These are phyloP conservation scores for Parus major DNA, from an alignment of 2,113 vertebrate genomes.

Conservation along the genomic window DNA sequence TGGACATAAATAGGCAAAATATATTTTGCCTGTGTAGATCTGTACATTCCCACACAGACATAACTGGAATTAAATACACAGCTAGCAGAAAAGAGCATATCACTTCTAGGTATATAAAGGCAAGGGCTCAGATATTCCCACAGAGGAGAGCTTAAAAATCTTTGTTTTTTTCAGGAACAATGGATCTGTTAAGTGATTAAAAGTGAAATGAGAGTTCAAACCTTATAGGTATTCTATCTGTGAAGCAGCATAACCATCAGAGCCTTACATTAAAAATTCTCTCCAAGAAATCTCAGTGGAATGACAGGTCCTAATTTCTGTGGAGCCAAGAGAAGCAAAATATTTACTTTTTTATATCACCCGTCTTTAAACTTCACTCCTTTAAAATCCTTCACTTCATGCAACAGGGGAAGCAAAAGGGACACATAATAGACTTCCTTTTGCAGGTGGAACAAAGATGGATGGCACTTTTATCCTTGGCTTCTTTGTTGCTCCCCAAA, in stretches of 20 bases:
- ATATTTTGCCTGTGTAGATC: neutral
- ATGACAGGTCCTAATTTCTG: neutral
- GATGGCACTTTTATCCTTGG: slow-evolving; percentile 9
- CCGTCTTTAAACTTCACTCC: neutral
- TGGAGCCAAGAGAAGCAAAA: neutral
- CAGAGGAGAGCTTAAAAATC: neutral
- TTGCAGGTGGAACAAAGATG: slow-evolving; percentile 9
- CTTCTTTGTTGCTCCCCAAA: neutral
- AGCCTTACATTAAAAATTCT: neutral
- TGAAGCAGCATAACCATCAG: neutral
- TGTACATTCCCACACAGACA: neutral
- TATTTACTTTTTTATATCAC: neutral
- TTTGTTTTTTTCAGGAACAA: neutral
- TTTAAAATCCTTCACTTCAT: slow-evolving; percentile 15
- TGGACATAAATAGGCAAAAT: neutral
- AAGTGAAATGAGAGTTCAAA: neutral
- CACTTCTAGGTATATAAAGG: neutral
- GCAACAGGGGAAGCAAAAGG: neutral
- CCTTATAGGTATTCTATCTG: neutral
- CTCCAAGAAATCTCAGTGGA: neutral
- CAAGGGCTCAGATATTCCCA: neutral
- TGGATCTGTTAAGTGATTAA: neutral
- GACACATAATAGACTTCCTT: neutral
- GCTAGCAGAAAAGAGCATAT: neutral
- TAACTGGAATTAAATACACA: neutral